Evolutionary conservation across 2,797 vertebrate genomes (phyloP).

Genomic region (Enteromius afrohamiltoni): DNA sequence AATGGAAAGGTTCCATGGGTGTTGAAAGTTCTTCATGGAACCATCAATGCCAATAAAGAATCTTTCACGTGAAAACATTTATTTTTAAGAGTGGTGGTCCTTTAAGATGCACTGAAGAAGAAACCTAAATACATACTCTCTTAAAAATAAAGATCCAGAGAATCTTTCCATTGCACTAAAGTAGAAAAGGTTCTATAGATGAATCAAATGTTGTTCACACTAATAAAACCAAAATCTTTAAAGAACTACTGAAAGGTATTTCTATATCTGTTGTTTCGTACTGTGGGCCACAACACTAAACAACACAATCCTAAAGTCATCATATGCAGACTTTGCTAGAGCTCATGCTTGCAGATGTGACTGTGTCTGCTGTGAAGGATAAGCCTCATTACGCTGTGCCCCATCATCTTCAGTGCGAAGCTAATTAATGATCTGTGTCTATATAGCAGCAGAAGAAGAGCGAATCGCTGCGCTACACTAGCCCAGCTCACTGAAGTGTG

Average conservation of each 20-base stretch:
- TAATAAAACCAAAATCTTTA: neutral
- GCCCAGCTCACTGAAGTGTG: constrained; percentile 88
- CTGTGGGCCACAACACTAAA: neutral
- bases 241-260: neutral
- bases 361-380: neutral
- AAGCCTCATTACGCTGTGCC: constrained; percentile 11
- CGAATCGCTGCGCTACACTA: constrained; percentile 60
- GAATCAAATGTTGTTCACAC: too few relatives aligned
- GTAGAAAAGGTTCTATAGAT: neutral
- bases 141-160: neutral
- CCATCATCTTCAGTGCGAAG: neutral
- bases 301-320: neutral
- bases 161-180: neutral
- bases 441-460: constrained; percentile 47
- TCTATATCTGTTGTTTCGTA: neutral
- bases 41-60: neutral
- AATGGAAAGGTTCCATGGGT: neutral
- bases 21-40: neutral
- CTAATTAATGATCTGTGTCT: constrained; percentile 64
- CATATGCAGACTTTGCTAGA: neutral
- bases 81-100: neutral
- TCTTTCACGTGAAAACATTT: neutral
- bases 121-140: neutral
- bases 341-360: neutral
- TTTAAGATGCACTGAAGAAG: neutral